Conservation (phyloP, 2,797 vertebrate genomes). For the Meda fulgida region DNA sequence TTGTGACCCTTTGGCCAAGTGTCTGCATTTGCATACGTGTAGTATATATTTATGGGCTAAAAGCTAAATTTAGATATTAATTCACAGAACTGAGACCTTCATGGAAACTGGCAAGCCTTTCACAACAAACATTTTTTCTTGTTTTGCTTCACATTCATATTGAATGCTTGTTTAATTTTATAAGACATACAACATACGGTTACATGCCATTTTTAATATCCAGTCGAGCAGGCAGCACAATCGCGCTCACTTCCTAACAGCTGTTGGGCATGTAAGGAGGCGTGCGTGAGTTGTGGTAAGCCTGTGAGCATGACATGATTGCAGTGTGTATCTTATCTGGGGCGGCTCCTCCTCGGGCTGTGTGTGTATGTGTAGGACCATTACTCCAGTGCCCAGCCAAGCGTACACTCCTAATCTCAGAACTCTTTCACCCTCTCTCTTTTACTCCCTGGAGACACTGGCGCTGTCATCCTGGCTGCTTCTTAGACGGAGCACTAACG, state of each 20-base stretch:
- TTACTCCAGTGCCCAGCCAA: constrained; percentile 82
- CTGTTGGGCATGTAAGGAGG: constrained; percentile 57
- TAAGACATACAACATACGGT: constrained; percentile 22
- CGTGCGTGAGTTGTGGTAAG: constrained; percentile 57
- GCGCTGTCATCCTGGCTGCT: constrained; percentile 51
- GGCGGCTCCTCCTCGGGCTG: constrained; percentile 58
- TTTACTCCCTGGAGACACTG: constrained; percentile 52
- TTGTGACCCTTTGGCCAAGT: background rate
- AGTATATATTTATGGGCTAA: background rate
- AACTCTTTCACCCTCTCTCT: constrained; percentile 71
- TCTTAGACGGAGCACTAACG: constrained; percentile 41
- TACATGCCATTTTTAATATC: constrained; percentile 43
- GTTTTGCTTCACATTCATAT: constrained; percentile 32
- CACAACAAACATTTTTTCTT: background rate
- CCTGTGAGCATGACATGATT: constrained; percentile 62
- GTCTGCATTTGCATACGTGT: background rate
- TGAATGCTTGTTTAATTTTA: constrained; percentile 33
- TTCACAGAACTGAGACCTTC: constrained; percentile 24
- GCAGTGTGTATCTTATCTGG: constrained; percentile 64
- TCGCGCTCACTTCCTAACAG: constrained; percentile 46
- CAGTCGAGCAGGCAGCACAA: constrained; percentile 37
- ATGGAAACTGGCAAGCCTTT: constrained; percentile 37
- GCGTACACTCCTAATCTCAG: constrained; percentile 81
- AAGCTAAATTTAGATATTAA: constrained; percentile 16
- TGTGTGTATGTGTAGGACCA: constrained; percentile 61